These are phyloP conservation scores for Olivierus martensii DNA, from an alignment of 1,140 invertebrate species.

Conservation along the genomic window DNA sequence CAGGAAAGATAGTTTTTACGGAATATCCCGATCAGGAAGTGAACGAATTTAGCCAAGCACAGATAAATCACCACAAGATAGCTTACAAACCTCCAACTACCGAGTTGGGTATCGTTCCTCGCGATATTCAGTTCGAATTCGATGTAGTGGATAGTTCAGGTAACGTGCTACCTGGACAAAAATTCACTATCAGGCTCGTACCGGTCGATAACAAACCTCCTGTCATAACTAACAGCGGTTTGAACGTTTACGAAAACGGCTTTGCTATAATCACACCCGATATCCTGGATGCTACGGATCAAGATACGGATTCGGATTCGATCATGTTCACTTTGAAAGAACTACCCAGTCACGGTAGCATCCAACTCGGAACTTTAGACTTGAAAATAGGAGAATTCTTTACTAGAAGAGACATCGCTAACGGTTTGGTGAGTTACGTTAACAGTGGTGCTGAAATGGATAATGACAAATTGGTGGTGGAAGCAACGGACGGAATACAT, in stretches of 20 bases:
- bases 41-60: conserved; percentile 28
- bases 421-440: conserved; percentile 27
- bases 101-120: conserved; percentile 28
- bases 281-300: conserved; percentile 29
- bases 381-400: conserved; percentile 27
- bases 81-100: conserved; percentile 30
- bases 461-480: conserved; percentile 27
- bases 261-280: conserved; percentile 24
- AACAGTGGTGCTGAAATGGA: conserved; percentile 25
- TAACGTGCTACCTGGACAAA: conserved; percentile 27
- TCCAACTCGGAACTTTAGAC: conserved; percentile 25
- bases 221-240: conserved; percentile 25
- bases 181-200: conserved; percentile 27
- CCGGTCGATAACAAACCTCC: conserved; percentile 33
- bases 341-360: conserved; percentile 26
- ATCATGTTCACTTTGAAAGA: conserved; percentile 27
- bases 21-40: conserved; percentile 25
- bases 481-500: conserved; percentile 33
- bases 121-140: conserved; percentile 30
- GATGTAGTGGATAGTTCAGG: conserved; percentile 29
- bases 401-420: conserved; percentile 23
- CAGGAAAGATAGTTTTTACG: conserved; percentile 28
- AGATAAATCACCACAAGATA: conserved; percentile 32
- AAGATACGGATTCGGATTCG: conserved; percentile 25
- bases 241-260: conserved; percentile 28